Evolutionary conservation across 2,888 invertebrate species (phyloP), one percentile per base, ranked within the genome.

Genomic region (Drosophila diplacantha): DNA sequence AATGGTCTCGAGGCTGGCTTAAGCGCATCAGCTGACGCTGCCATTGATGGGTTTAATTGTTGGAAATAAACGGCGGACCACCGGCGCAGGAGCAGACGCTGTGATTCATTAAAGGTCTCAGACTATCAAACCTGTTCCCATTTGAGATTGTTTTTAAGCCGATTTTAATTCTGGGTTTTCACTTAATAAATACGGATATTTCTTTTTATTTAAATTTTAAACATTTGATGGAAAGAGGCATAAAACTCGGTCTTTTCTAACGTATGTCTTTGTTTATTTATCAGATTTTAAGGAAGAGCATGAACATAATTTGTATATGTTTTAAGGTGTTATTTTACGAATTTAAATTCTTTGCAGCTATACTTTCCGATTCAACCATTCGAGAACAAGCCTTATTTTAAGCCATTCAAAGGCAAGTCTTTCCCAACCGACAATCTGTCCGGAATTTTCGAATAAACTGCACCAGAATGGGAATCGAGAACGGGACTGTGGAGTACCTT

Each of bases 31-130:
- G 55, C 69, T 43, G 64, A 58, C 31, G 66, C 54, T 52, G 62
- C 31, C 61, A 58, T 69, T 72, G 72, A 72, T 74, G 63, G 60
- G 55, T 67, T 75, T 77, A 77, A 74, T 74, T 77, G 68, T 68
- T 63, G 56, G 46, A 57, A 61, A 54, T 46, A 47, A 58, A 41
- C 26, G 44, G 6, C 47, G 49, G 26, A 31, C 67, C 58, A 32
- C 57, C 39, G 22, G 9, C 20, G 31, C 39, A 37, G 38, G 14
- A 39, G 29, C 9, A 16, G 35, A 24, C 41, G 16, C 49, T 47
- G 44, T 46, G 69, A 69, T 69, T 68, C 68, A 69, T 75, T 67
- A 57, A 71, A 56, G 43, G 39, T 14, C 38, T 46, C 59, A 44
- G 58, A 24, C 44, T 37, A 31, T 59, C 44, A 31, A 44, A 24